phyloP scores from a whole-genome alignment of 1,140 invertebrate genomes.

The Antheraea mylitta region DNA sequence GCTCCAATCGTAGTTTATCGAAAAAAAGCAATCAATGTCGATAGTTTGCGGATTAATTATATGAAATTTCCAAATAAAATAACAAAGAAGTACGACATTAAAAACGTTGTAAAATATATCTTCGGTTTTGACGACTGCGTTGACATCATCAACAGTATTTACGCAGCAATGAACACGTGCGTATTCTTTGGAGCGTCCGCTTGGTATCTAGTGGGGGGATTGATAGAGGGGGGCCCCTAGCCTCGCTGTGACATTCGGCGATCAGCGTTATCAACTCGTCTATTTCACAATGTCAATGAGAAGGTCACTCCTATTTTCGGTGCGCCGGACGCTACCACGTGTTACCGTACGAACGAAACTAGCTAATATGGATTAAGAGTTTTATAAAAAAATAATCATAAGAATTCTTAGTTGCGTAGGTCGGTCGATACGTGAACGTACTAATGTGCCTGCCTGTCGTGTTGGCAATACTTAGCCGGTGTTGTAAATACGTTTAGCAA shows the following conservation, averaged over 20 bases:
- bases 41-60: conserved; percentile 42
- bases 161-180: conserved; percentile 56
- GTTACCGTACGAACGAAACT: conserved; percentile 19
- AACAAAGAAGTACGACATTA: conserved; percentile 3
- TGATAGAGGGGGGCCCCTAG: conserved; percentile 58
- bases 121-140: conserved; percentile 15
- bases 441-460: conserved; percentile 64
- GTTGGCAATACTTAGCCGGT: conserved; percentile 61
- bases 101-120: conserved; percentile 5
- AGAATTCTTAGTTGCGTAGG: conserved; percentile 15
- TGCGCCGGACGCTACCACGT: conserved; percentile 44
- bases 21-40: conserved; percentile 9
- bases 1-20: neutral
- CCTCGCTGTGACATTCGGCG: conserved; percentile 73
- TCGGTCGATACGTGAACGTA: conserved; percentile 14
- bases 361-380: neutral
- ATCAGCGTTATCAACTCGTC: conserved; percentile 74
- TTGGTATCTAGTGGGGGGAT: conserved; percentile 46
- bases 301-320: conserved; percentile 73
- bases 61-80: conserved; percentile 8
- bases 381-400: conserved; percentile 13
- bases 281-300: conserved; percentile 79
- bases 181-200: conserved; percentile 32
- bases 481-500: conserved; percentile 78
- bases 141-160: conserved; percentile 23